A percentile compares a stretch with the other conserved stretches of the same genome.
These are phyloP conservation scores for Resseliella maxima DNA, from an alignment of 2,888 invertebrate species.

Conservation along the genomic window DNA sequence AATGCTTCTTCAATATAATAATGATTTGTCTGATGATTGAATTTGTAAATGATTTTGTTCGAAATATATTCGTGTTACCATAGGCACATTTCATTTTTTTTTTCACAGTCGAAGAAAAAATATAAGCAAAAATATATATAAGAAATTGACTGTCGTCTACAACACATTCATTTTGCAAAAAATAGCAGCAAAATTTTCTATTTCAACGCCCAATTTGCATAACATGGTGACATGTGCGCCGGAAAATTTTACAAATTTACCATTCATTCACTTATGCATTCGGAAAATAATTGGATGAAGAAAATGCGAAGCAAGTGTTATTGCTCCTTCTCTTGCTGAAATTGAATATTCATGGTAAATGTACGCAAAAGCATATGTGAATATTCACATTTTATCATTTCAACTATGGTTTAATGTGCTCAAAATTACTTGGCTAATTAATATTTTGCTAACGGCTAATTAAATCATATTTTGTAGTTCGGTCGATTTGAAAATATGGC, in stretches of 20 bases:
- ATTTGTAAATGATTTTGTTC: too few relatives aligned
- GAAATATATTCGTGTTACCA: too few relatives aligned
- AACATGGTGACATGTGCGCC: slow-evolving; percentile 41
- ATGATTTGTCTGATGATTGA: too few relatives aligned
- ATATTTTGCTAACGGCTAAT: background rate
- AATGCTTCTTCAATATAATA: too few relatives aligned
- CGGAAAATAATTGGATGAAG: background rate
- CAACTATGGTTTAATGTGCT: background rate
- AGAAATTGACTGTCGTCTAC: background rate
- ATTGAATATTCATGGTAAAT: background rate
- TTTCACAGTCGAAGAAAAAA: too few relatives aligned
- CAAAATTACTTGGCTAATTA: slow-evolving; percentile 35
- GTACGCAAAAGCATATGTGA: background rate
- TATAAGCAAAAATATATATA: too few relatives aligned
- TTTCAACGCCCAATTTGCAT: slow-evolving; percentile 51
- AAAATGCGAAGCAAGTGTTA: background rate
- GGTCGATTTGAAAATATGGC: background rate
- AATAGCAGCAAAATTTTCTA: slow-evolving; percentile 40
- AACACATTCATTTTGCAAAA: background rate
- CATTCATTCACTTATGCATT: slow-evolving; percentile 19
- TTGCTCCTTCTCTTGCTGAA: background rate
- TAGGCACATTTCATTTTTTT: background rate
- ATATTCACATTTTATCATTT: background rate
- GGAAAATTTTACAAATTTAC: background rate
- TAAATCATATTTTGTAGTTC: slow-evolving; percentile 17